A percentile compares a stretch with the other conserved stretches of the same genome.
Conservation (phyloP, 2,113 vertebrate species). For the Callospermophilus lateralis region DNA sequence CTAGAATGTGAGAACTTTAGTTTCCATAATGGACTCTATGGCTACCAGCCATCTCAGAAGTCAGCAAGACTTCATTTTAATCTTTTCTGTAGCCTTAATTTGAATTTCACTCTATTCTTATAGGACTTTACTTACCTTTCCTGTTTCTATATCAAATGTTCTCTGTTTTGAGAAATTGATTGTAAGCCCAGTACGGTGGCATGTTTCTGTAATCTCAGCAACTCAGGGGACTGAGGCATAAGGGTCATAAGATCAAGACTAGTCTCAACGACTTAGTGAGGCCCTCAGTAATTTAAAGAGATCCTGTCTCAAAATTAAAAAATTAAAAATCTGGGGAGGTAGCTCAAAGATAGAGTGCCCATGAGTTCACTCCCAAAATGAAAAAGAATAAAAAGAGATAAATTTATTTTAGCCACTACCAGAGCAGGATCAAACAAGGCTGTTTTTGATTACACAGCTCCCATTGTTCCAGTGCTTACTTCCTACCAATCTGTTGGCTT, state of each 20-base stretch:
- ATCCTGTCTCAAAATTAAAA: not conserved
- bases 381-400: not conserved
- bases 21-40: not conserved
- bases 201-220: not conserved
- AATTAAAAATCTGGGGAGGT: not conserved
- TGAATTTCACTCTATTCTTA: not conserved
- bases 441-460: not conserved
- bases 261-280: not conserved
- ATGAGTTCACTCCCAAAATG: not conserved
- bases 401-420: not conserved
- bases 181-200: no score
- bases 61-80: not conserved
- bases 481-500: not conserved
- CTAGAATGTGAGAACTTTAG: not conserved
- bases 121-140: not conserved
- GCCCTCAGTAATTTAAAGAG: not conserved
- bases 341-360: no score
- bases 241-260: not conserved
- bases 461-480: not conserved
- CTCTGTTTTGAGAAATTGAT: slow-evolving; percentile 25
- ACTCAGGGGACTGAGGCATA: not conserved
- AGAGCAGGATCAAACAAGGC: not conserved
- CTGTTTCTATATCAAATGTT: not conserved
- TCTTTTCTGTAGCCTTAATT: not conserved
- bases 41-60: not conserved